These are phyloP conservation scores for Ardeotis arabs DNA, from an alignment of 2,113 vertebrate species.

Conservation along the genomic window DNA sequence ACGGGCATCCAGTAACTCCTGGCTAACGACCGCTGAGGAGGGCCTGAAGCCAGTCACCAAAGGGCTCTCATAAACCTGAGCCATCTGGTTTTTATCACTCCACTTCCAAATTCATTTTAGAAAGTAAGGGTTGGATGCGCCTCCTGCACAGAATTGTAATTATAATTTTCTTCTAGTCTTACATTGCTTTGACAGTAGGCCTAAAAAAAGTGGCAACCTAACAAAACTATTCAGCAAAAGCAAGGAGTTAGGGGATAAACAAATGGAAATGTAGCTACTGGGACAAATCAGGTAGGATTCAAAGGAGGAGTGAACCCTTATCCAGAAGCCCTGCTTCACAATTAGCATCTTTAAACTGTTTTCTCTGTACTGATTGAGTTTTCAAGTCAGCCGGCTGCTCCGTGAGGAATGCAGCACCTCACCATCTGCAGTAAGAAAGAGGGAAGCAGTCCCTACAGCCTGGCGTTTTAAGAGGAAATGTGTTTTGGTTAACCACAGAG, in stretches of 20 bases:
- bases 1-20: background rate
- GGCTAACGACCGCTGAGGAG: background rate
- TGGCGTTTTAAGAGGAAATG: background rate
- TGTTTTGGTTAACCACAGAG: background rate
- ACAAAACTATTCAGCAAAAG: background rate
- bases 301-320: background rate
- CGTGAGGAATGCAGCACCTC: background rate
- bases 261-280: background rate
- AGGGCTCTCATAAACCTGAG: background rate
- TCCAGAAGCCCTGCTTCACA: background rate
- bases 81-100: slow-evolving; percentile 21
- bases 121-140: slow-evolving; percentile 8
- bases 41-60: background rate
- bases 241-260: background rate
- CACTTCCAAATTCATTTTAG: slow-evolving; percentile 18
- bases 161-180: background rate
- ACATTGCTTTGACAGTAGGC: background rate
- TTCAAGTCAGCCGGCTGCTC: background rate
- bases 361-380: background rate
- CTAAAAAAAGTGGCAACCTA: background rate
- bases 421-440: background rate
- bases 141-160: slow-evolving; percentile 23
- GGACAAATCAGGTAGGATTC: background rate
- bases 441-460: background rate
- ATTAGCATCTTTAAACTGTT: background rate